Evolutionary conservation across 2,797 vertebrate genomes (phyloP).

Genomic region (Mormyrops boulengeri): DNA sequence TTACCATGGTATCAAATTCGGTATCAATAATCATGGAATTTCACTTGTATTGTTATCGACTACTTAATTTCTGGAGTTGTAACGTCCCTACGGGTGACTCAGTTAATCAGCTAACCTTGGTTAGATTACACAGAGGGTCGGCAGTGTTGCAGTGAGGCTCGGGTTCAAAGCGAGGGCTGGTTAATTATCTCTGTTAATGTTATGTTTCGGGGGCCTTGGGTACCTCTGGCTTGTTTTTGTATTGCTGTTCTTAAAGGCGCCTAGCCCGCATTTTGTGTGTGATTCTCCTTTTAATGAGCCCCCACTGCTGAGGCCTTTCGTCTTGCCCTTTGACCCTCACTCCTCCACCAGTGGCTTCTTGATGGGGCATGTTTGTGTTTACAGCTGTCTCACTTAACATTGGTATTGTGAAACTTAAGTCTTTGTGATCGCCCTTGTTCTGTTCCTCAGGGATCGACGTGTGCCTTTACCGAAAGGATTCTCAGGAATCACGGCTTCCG

Average conservation of each 20-base stretch:
- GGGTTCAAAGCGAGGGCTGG: background rate
- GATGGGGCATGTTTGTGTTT: background rate
- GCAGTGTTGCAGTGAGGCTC: background rate
- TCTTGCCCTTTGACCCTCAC: background rate
- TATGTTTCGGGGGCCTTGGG: background rate
- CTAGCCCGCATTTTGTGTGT: background rate
- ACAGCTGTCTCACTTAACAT: background rate
- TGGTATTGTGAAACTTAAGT: background rate
- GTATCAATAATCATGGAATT: background rate
- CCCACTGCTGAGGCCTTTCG: background rate
- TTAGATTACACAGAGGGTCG: background rate
- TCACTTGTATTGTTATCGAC: background rate
- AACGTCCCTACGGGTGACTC: background rate
- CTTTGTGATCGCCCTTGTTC: background rate
- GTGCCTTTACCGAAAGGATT: conserved; percentile 84
- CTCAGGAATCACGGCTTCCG: conserved; percentile 79
- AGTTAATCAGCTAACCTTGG: background rate
- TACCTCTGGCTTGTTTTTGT: background rate
- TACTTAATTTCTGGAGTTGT: background rate
- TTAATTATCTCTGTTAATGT: background rate
- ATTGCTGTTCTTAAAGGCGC: background rate
- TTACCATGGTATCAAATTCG: background rate
- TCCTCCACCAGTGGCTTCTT: background rate
- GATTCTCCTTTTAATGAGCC: background rate
- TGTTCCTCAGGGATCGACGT: conserved; percentile 75